Base-by-base conservation (phyloP, 23 tunicate genomes). In the Corella eumyota region DNA sequence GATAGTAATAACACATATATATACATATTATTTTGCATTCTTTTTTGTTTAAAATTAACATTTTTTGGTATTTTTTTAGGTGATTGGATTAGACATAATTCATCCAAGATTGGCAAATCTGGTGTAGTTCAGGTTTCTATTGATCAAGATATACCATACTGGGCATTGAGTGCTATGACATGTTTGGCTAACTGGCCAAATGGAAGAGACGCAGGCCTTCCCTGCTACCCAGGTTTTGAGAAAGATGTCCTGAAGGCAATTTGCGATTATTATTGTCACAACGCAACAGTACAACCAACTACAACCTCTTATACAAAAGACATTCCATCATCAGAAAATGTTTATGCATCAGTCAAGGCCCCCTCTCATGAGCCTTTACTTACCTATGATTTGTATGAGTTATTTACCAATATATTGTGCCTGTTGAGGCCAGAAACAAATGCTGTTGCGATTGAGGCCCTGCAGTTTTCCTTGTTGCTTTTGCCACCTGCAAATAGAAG, bases 171-270 rank as follows among this genome's bases (percentile, higher is more conserved):
- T 2, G 90, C 90, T 6, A 79, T 79, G 90, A 70, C 78, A 2
- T 79, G 90, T 71, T 55, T 79, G 19, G 78, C 90, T 13, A 79
- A 70, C 50, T 79, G 90, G 90, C 90, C 90, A 1, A 56, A 71
- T 30, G 61, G 83, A 50, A 76, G 47, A 58, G 74, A 76, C 36
- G 48, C 83, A 32, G 83, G 83, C 19, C 48, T 76, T 11, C 74
- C 74, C 6, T 76, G 83, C 36, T 76, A 76, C 34, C 68, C 74
- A 1, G 83, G 83, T 11, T 76, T 76, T 30, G 83, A 76, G 35
- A 66, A 59, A 25, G 83, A 76, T 65, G 74, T 76, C 32, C 67
- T 76, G 50, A 76, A 66, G 32, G 83, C 83, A 21, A 63, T 76
- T 22, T 76, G 83, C 34, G 83, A 76, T 26, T 76, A 53, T 33